phyloP scores from a whole-genome alignment of 2,113 vertebrate species.

The Rhabdornis inornatus region DNA sequence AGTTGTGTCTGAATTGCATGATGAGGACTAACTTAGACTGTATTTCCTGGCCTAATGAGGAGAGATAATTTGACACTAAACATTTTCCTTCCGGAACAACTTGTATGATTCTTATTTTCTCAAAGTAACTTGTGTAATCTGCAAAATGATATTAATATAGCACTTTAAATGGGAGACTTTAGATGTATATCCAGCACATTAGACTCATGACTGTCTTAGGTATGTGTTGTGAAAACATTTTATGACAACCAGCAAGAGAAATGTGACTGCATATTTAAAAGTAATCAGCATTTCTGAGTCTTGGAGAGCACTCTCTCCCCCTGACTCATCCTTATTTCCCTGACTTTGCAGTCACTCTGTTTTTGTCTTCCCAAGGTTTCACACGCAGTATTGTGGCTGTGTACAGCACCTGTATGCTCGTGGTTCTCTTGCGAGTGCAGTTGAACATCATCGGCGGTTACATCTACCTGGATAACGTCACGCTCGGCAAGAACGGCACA shows the following conservation, averaged over 20 bases:
- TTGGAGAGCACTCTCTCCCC: neutral
- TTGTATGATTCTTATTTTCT: neutral
- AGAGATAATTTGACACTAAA: neutral
- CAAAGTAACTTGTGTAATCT: neutral
- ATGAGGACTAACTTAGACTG: neutral
- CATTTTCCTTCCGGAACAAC: neutral
- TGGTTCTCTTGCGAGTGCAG: constrained; percentile 90
- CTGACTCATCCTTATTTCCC: neutral
- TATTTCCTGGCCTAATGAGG: neutral
- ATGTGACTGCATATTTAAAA: neutral
- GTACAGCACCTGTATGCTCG: constrained; percentile 96
- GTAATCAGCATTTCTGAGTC: neutral
- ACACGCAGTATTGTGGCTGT: constrained; percentile 90
- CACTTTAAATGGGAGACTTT: neutral
- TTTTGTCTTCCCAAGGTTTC: constrained; percentile 79
- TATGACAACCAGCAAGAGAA: neutral
- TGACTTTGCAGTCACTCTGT: neutral
- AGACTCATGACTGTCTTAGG: neutral
- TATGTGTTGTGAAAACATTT: neutral
- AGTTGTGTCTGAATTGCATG: neutral
- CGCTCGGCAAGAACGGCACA: constrained; percentile 77
- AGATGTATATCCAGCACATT: neutral
- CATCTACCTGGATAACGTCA: constrained; percentile 93
- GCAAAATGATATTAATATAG: neutral
- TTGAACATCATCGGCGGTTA: constrained; percentile 97